phyloP scores from a whole-genome alignment of 2,113 vertebrate species.

The Perognathus longimembris region DNA sequence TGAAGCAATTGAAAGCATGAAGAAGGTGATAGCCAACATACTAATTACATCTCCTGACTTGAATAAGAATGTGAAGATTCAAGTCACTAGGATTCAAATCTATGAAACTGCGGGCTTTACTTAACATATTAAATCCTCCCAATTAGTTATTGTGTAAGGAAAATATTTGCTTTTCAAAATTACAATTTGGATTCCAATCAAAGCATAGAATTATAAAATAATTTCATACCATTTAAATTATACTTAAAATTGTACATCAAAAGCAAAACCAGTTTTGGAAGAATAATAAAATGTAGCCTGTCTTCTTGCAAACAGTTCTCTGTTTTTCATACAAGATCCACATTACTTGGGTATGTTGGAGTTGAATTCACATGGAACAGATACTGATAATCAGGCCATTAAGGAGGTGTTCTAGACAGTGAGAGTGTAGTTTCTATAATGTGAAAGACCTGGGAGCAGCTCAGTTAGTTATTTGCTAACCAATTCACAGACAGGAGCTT shows the following conservation, averaged over 20 bases:
- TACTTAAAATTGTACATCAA: not conserved
- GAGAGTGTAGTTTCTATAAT: constrained; percentile 47
- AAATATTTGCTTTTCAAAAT: constrained; percentile 42
- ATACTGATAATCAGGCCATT: constrained; percentile 45
- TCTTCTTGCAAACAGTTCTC: not conserved
- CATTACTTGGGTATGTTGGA: not conserved
- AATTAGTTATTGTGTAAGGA: constrained; percentile 42
- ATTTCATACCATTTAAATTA: not conserved
- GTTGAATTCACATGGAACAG: constrained; percentile 45
- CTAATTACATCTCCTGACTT: constrained; percentile 9
- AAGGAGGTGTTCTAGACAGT: constrained; percentile 54
- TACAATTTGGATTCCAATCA: constrained; percentile 18
- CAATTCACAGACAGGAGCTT: constrained; percentile 26
- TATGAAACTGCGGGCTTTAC: constrained; percentile 15
- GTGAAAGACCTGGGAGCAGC: constrained; percentile 20
- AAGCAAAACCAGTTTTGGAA: constrained; percentile 2
- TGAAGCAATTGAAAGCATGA: not conserved
- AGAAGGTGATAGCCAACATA: not conserved
- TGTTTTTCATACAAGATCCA: constrained; percentile 30
- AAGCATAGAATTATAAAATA: constrained; percentile 41
- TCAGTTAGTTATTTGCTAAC: constrained; percentile 67
- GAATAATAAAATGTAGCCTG: not conserved
- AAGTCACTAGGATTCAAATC: not conserved
- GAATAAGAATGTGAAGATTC: constrained; percentile 33
- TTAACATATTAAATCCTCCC: constrained; percentile 38